These are phyloP conservation scores for Triplophysa siluroides DNA, from an alignment of 2,113 vertebrate genomes.

Conservation along the genomic window DNA sequence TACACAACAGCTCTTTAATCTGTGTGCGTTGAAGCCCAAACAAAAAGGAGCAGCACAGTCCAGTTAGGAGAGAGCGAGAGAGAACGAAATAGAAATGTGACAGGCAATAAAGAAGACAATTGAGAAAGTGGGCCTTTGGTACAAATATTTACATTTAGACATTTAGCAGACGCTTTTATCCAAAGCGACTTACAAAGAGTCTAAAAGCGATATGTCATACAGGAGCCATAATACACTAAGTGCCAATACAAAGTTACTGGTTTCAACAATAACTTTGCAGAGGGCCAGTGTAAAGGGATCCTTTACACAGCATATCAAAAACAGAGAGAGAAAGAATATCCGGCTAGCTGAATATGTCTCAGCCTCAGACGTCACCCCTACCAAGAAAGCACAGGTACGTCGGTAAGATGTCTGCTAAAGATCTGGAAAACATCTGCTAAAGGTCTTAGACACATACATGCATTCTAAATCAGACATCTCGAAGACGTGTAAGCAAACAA, in stretches of 20 bases:
- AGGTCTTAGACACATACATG: too few species aligned
- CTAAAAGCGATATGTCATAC: too few species aligned
- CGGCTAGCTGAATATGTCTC: not conserved
- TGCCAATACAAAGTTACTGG: too few species aligned
- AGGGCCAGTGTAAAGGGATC: slow-evolving; percentile 45
- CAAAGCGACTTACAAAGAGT: too few species aligned
- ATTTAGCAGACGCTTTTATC: too few species aligned
- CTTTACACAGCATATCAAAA: slow-evolving; percentile 53
- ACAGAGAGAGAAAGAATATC: not conserved
- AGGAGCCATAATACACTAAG: too few species aligned
- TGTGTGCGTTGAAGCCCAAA: not conserved
- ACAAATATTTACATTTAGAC: slow-evolving; percentile 35
- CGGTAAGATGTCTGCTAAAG: too few species aligned
- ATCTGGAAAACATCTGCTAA: too few species aligned
- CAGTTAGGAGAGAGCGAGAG: slow-evolving; percentile 1
- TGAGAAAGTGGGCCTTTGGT: slow-evolving; percentile 9
- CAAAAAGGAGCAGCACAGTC: slow-evolving; percentile 10
- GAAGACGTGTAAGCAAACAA: too few species aligned
- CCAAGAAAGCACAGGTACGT: too few species aligned
- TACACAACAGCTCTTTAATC: slow-evolving; percentile 23
- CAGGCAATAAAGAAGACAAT: slow-evolving; percentile 1
- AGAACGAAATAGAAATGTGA: not conserved
- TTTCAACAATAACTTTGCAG: too few species aligned
- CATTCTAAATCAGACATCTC: too few species aligned
- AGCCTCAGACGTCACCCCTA: not conserved